These are phyloP conservation scores for Halichoerus grypus DNA, from an alignment of 2,113 vertebrate species.

Conservation along the genomic window DNA sequence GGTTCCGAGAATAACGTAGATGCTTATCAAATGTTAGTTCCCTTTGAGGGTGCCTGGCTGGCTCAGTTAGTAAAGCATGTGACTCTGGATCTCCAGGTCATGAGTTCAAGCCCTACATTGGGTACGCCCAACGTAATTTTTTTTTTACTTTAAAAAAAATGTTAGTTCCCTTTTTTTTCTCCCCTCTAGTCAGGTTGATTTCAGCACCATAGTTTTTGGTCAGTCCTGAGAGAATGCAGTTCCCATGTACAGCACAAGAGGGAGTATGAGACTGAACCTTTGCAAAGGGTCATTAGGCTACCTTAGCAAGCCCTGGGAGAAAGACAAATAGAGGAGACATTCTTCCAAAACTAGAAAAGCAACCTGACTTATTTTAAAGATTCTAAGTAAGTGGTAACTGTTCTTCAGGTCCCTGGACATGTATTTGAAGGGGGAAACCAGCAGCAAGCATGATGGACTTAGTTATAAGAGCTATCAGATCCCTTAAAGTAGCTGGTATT, in stretches of 20 bases:
- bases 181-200: background rate
- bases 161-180: background rate
- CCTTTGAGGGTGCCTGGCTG: background rate
- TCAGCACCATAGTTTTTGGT: background rate
- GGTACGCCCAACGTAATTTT: background rate
- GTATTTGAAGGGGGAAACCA: conserved; percentile 8
- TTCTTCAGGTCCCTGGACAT: background rate
- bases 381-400: background rate
- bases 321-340: background rate
- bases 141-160: background rate
- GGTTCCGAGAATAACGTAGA: background rate
- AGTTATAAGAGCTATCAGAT: background rate
- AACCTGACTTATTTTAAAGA: background rate
- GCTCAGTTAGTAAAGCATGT: background rate
- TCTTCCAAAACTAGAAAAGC: conserved; percentile 40
- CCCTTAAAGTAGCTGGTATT: background rate
- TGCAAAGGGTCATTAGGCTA: background rate
- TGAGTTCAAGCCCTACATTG: background rate
- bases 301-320: background rate
- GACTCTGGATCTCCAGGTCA: background rate
- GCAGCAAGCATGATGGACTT: background rate
- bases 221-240: conserved; percentile 9
- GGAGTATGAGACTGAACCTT: conserved; percentile 57
- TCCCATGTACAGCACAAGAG: conserved; percentile 56
- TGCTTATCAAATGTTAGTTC: background rate